Evolutionary conservation across 1,140 invertebrate genomes (phyloP).

Genomic region (Muscidifurax raptorellus): DNA sequence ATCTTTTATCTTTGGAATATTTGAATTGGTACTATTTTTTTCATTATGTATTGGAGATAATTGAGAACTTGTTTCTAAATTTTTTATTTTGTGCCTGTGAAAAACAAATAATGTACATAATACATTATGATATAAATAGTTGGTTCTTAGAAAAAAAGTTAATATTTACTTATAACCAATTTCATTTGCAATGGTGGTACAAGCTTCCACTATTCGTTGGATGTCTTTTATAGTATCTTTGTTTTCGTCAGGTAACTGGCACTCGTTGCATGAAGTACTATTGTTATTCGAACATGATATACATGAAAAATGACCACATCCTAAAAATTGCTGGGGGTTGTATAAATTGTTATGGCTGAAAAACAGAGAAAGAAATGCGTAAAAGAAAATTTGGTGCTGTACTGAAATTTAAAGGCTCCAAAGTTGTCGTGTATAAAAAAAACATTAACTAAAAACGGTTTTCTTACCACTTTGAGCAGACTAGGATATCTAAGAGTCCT

Average conservation of each 20-base stretch:
- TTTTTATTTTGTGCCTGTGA: background rate
- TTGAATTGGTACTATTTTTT: background rate
- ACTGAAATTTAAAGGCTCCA: background rate
- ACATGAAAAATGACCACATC: conserved; percentile 45
- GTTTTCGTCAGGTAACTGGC: background rate
- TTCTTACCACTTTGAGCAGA: conserved; percentile 52
- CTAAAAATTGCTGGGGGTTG: conserved; percentile 37
- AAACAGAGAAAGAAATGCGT: background rate
- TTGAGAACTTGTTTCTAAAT: background rate
- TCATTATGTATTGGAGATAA: background rate
- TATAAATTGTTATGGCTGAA: conserved; percentile 24
- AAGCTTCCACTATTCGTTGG: conserved; percentile 35
- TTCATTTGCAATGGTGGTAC: conserved; percentile 30
- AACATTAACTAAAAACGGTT: background rate
- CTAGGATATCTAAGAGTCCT: conserved; percentile 42
- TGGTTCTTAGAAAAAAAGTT: background rate
- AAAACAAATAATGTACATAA: background rate
- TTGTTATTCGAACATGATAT: conserved; percentile 10
- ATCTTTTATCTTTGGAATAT: background rate
- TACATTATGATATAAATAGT: background rate
- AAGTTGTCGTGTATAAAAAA: background rate
- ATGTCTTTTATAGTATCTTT: conserved; percentile 20
- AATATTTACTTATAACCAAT: conserved; percentile 31
- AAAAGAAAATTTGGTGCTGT: background rate
- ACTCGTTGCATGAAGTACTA: conserved; percentile 10